Evolutionary conservation across 2,797 vertebrate genomes (phyloP), one percentile per base, ranked within the genome.

Genomic region (Hyperoplus immaculatus): DNA sequence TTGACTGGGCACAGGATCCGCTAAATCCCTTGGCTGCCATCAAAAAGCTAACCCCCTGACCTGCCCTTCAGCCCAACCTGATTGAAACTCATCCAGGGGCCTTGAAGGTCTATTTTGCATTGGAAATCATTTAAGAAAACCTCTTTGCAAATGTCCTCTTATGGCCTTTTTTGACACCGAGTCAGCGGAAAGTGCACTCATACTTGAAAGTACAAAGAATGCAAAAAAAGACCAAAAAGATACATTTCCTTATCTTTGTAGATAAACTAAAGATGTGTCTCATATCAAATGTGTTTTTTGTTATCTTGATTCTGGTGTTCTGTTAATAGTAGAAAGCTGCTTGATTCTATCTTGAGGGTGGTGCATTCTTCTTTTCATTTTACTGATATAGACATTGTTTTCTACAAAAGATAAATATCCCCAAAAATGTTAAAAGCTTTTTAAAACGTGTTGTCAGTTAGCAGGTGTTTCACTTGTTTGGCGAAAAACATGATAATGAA

Each of bases 71-170:
- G 53, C 1, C 5, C 8, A 46, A 41, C 14, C 38, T 57, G 36
- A 69, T 39, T 58, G 45, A 69, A 56, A 39, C 15, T 15, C 54
- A 6, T 49, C 38, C 42, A 71, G 61, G 54, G 58, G 45, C 7
- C 36, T 9, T 29, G 14, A 72, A 69, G 41, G 7, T 56, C 55
- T 18, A 21, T 13, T 21, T 18, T 53, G 15, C 61, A 62, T 57
- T 39, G 41, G 18, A 75, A 84, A 80, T 72, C 38, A 46, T 75
- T 82, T 16, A 51, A 2, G 59, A 68, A 72, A 78, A 12, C n/a
- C 43, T 21, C 12, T 72, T 75, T 70, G 36, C 45, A 75, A n/a
- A 51, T 43, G 43, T 46, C 36, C 29, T 57, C 13, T 57, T 47
- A 21, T 56, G 3, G 29, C 29, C 29, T 29, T 64, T 72, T 59